A percentile compares a stretch with the other conserved stretches of the same genome.
Conservation (phyloP, 2,888 invertebrate genomes). For the Idaea biselata region DNA sequence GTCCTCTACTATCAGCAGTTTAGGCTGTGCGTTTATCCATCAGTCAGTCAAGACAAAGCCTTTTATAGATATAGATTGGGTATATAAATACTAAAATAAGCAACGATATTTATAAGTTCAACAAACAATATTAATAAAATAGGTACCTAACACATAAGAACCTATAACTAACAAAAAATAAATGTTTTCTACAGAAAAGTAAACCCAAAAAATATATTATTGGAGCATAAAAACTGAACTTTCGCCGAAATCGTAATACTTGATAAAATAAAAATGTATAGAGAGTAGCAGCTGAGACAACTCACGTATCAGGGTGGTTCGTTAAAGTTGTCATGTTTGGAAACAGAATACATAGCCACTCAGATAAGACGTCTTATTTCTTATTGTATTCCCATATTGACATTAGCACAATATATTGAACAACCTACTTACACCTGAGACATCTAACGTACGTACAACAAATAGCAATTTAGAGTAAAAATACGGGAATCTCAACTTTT, state of each 20-base stretch:
- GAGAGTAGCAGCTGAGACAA: conserved; percentile 24
- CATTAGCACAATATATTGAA: background rate
- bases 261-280: conserved; percentile 26
- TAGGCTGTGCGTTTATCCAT: too few relatives aligned
- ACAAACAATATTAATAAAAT: too few relatives aligned
- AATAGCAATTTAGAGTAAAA: background rate
- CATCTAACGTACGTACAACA: background rate
- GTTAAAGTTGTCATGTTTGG: conserved; percentile 50
- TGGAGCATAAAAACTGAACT: background rate
- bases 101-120: too few relatives aligned
- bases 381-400: conserved; percentile 2
- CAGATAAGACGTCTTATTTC: conserved; percentile 15
- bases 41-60: too few relatives aligned
- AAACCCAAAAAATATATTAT: background rate
- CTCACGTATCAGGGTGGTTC: conserved; percentile 50
- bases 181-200: background rate
- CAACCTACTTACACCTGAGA: background rate
- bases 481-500: too few relatives aligned
- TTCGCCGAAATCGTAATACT: conserved; percentile 3
- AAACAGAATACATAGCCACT: conserved; percentile 38
- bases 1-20: too few relatives aligned
- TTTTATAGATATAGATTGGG: too few relatives aligned
- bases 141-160: background rate
- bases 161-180: background rate
- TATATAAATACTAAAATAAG: too few relatives aligned